Evolutionary conservation across 1,140 invertebrate genomes (phyloP).

Genomic region (Drosophila repleta): DNA sequence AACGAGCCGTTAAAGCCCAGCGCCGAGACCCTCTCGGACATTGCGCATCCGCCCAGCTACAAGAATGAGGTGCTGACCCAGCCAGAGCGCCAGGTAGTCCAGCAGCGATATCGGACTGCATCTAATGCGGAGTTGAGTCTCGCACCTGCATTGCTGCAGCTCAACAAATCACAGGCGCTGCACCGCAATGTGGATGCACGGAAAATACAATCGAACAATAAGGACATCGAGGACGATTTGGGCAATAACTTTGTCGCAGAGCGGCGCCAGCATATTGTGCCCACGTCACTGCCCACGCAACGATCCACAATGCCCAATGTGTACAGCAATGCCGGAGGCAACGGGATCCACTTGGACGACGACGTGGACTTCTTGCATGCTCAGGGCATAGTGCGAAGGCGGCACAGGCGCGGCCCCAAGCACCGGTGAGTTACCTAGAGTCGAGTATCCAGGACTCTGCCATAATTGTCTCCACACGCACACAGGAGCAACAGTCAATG

Average conservation of each 20-base stretch:
- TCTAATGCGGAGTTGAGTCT: conserved; percentile 11
- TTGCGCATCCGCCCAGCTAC: conserved; percentile 56
- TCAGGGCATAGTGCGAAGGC: conserved; percentile 59
- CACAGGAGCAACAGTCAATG: conserved; percentile 34
- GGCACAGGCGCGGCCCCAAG: conserved; percentile 78
- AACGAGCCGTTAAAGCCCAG: conserved; percentile 70
- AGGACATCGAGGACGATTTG: conserved; percentile 82
- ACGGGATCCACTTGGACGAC: conserved; percentile 76
- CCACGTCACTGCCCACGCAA: conserved; percentile 76
- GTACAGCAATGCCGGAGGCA: conserved; percentile 81
- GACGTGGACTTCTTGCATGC: conserved; percentile 78
- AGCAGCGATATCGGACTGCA: conserved; percentile 12
- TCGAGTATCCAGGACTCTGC: not conserved
- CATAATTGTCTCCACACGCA: not conserved
- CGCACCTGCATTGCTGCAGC: conserved; percentile 12
- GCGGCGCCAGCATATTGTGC: conserved; percentile 66
- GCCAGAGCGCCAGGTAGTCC: conserved; percentile 5
- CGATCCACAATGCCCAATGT: conserved; percentile 79
- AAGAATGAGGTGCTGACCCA: conserved; percentile 70
- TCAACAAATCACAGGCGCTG: conserved; percentile 56
- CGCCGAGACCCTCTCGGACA: conserved; percentile 49
- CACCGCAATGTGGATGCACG: conserved; percentile 78
- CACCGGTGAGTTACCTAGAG: conserved; percentile 52
- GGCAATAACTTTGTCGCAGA: conserved; percentile 81
- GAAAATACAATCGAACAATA: conserved; percentile 83